phyloP scores from a whole-genome alignment of 2,113 vertebrate genomes.

The Tupaia chinensis region DNA sequence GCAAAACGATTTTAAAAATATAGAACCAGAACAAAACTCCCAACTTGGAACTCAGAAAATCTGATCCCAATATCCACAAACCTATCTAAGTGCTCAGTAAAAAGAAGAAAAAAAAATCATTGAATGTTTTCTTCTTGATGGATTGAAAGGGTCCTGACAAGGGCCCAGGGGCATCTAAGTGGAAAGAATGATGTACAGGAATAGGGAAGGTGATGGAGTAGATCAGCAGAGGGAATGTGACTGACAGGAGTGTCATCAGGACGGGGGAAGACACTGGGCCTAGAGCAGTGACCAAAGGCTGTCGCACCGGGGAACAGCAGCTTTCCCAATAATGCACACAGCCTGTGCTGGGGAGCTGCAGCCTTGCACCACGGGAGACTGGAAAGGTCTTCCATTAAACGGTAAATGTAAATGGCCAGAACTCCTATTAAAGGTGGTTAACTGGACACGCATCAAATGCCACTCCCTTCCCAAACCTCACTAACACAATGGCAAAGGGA shows the following conservation, averaged over 20 bases:
- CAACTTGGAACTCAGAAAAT: conserved; percentile 16
- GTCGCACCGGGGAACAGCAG: neutral
- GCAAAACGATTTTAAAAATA: conserved; percentile 1
- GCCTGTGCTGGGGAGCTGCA: neutral
- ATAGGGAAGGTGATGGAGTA: neutral
- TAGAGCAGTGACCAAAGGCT: neutral
- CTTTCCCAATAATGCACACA: neutral
- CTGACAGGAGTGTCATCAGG: neutral
- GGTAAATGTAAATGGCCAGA: neutral
- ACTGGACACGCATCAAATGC: neutral
- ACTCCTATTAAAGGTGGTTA: neutral
- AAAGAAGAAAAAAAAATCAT: neutral
- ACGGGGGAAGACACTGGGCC: neutral
- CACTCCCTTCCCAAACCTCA: neutral
- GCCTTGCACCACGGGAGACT: neutral
- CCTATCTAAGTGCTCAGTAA: neutral
- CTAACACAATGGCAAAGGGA: neutral
- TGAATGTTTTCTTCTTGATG: conserved; percentile 41
- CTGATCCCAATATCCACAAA: neutral
- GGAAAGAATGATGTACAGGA: neutral
- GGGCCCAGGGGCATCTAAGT: conserved; percentile 14
- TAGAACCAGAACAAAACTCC: neutral
- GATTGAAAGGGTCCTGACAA: conserved; percentile 52
- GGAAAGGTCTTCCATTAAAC: neutral
- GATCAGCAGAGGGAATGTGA: neutral